Evolutionary conservation across 2,113 vertebrate genomes (phyloP).

Genomic region (Tupaia chinensis): DNA sequence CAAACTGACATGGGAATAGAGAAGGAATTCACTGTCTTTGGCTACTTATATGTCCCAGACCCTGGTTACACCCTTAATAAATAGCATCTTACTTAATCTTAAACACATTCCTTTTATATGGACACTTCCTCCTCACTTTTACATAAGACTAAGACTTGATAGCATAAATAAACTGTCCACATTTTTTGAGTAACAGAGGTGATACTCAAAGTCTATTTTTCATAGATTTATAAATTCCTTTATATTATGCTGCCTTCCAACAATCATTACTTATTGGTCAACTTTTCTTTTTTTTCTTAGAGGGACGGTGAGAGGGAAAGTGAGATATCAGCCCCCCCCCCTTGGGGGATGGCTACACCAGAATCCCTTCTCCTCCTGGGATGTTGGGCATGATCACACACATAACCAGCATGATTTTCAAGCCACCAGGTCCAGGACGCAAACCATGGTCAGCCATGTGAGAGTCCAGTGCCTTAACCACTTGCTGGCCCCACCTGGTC

Average conservation of each 20-base stretch:
- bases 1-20: neutral
- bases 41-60: neutral
- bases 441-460: no score
- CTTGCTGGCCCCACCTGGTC: neutral
- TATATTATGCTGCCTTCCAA: neutral
- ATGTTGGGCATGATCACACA: no score
- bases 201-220: conserved; percentile 23
- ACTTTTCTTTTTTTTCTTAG: no score
- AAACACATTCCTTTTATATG: neutral
- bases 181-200: neutral
- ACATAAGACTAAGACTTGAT: neutral
- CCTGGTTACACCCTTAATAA: neutral
- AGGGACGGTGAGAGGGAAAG: no score
- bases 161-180: neutral
- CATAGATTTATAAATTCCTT: neutral
- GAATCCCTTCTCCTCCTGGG: no score
- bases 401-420: neutral
- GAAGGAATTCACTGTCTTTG: neutral
- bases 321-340: no score
- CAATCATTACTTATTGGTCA: neutral
- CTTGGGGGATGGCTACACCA: no score
- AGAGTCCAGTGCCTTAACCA: no score
- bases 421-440: no score
- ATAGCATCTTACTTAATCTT: neutral
- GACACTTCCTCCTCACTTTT: neutral